Conservation (phyloP, 92 coral and sea anemone species). For the Heliopora coerulea region DNA sequence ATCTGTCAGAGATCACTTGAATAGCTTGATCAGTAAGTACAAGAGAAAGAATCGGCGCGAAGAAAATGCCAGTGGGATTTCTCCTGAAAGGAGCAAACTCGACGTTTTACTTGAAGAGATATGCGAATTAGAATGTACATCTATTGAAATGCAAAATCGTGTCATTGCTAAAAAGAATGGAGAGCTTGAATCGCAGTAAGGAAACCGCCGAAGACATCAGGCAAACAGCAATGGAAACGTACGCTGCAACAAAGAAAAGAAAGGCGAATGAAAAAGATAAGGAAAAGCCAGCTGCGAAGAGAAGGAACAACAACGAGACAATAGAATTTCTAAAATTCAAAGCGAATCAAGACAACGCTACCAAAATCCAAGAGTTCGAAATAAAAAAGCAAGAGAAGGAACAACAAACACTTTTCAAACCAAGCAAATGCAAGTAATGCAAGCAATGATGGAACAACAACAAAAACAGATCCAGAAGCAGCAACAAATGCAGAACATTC, state of each 20-base stretch:
- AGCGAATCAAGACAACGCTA: background rate
- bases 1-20: constrained; percentile 30
- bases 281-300: background rate
- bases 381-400: background rate
- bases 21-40: background rate
- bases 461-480: constrained; percentile 3
- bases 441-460: background rate
- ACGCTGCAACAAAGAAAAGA: background rate
- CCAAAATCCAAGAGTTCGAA: background rate
- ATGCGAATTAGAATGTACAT: background rate
- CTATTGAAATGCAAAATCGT: background rate
- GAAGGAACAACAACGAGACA: background rate
- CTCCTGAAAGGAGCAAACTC: constrained; percentile 12
- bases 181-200: background rate
- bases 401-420: background rate
- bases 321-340: background rate
- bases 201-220: background rate
- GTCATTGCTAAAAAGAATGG: background rate
- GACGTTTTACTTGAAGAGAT: constrained; percentile 23
- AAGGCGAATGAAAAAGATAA: background rate
- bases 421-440: background rate
- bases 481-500: background rate
- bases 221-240: background rate
- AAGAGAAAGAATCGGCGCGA: constrained; percentile 21
- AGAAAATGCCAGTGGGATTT: constrained; percentile 22